Conservation (phyloP, 2,888 invertebrate species). For the Nectonema munidae region DNA sequence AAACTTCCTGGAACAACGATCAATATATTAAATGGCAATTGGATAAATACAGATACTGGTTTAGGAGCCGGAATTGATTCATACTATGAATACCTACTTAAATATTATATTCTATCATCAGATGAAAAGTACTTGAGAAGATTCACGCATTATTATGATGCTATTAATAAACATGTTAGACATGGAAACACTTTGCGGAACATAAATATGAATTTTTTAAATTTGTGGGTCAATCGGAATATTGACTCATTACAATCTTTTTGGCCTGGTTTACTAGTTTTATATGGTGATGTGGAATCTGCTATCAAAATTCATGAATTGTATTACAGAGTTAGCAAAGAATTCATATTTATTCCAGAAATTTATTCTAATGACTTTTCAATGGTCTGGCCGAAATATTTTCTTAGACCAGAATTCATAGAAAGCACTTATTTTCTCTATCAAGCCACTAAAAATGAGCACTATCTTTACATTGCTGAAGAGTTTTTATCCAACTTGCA, state of each 20-base stretch:
- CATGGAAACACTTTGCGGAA: no score
- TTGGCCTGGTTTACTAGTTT: constrained; percentile 28
- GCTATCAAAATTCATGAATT: constrained; percentile 97
- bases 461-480: no score
- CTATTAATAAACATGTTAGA: background rate
- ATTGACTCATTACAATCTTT: no score
- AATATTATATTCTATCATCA: constrained; percentile 61
- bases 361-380: constrained; percentile 40
- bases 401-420: constrained; percentile 71
- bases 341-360: constrained; percentile 85
- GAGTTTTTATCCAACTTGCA: no score
- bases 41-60: constrained; percentile 46
- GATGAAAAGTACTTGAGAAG: constrained; percentile 68
- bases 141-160: constrained; percentile 33
- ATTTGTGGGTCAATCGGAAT: constrained; percentile 11
- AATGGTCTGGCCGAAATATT: constrained; percentile 94
- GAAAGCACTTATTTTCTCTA: constrained; percentile 90
- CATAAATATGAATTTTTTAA: constrained; percentile 1
- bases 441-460: constrained; percentile 63
- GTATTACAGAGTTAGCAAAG: constrained; percentile 84
- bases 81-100: constrained; percentile 87
- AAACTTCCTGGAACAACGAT: constrained; percentile 88
- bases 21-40: constrained; percentile 86
- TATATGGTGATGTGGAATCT: constrained; percentile 61
- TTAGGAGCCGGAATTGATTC: constrained; percentile 97